phyloP scores from a whole-genome alignment of 2,888 invertebrate genomes.

The Altica lythri region DNA sequence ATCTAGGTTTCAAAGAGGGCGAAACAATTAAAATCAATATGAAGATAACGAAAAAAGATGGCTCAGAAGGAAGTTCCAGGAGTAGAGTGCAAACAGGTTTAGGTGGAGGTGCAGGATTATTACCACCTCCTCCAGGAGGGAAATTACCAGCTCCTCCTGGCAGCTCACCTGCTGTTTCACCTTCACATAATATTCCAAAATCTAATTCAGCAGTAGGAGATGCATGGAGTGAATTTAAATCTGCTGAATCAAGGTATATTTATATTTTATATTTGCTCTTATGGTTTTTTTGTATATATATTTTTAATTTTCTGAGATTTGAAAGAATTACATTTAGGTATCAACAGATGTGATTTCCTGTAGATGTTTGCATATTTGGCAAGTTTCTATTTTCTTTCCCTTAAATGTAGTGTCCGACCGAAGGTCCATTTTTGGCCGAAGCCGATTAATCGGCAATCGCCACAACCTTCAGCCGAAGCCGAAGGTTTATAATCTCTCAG shows the following conservation, averaged over 20 bases:
- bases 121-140: conserved; percentile 83
- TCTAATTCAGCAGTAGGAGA: conserved; percentile 59
- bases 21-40: conserved; percentile 99
- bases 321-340: too few relatives aligned
- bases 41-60: conserved; percentile 94
- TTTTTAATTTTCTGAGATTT: too few relatives aligned
- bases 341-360: too few relatives aligned
- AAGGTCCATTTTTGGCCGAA: too few relatives aligned
- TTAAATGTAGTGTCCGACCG: too few relatives aligned
- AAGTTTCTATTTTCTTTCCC: too few relatives aligned
- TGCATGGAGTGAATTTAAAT: conserved; percentile 83
- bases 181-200: conserved; percentile 60
- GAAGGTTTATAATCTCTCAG: too few relatives aligned
- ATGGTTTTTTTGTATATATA: too few relatives aligned
- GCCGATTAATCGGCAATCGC: too few relatives aligned
- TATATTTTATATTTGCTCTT: too few relatives aligned
- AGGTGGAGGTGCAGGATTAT: conserved; percentile 59
- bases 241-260: conserved; percentile 60
- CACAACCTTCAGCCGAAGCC: too few relatives aligned
- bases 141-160: conserved; percentile 80
- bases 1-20: conserved; percentile 98
- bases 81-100: conserved; percentile 63
- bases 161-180: conserved; percentile 77
- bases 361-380: too few relatives aligned
- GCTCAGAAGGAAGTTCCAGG: conserved; percentile 71